Base-by-base conservation (phyloP, 2,888 invertebrate genomes). In the Fragum sueziense region DNA sequence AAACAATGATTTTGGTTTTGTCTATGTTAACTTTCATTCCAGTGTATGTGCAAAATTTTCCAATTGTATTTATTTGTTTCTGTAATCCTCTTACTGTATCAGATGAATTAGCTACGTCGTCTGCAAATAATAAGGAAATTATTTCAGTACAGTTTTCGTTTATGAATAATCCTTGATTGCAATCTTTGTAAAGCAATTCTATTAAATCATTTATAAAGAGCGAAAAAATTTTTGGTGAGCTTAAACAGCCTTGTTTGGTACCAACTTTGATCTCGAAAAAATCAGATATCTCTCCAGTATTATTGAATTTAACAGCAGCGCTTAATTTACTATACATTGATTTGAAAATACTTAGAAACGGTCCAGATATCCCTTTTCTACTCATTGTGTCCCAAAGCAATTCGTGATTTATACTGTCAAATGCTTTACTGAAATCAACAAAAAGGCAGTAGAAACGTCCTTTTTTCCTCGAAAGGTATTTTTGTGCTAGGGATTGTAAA, bases 141-240 rank as follows among this genome's bases (percentile, higher is more conserved):
- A 61, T 41, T 33, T 62, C 65, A 22, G 20, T 51, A 25, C 47
- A 51, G 17, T 62, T 11, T 14, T 31, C 14, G 14, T 34, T 51
- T n/a, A 72, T 20, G 61, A 31, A 33, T n/a, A 72, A 22, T 4
- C 61, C 72, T 3, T 29, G 6, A 37, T n/a, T 59, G 59, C 31
- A 61, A 29, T 61, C 47, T 1, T 0, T 20, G 27, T 41, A 51
- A 11, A 62, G 17, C 22, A 37, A 51, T 31, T 51, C 51, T 11
- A 47, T 11, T n/a, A 72, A 31, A 37, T 72, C 72, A 62, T 72
- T 72, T 1, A 72, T 72, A 51, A 72, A 41, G 22, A 72, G 31
- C 29, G 31, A 29, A 17, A 72, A 72, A 4, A 72, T 62, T 20
- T 51, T 51, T n/a, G 72, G 65, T 20, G 51, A 51, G 14, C 51